phyloP scores from a whole-genome alignment of 2,888 invertebrate species.

The Alcis repandata region DNA sequence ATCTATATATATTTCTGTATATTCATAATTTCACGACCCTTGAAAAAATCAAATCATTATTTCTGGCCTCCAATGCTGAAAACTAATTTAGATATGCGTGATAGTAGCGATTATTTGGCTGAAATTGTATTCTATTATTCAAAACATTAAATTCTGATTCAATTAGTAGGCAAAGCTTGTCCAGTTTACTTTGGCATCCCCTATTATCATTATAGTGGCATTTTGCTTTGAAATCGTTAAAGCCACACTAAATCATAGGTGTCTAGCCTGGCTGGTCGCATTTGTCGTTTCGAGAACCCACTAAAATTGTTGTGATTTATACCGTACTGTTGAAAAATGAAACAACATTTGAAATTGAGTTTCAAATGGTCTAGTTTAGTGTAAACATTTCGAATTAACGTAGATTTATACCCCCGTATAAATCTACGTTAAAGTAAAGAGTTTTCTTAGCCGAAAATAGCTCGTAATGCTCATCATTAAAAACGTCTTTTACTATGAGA shows the following conservation, averaged over 20 bases:
- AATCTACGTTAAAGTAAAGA: no score
- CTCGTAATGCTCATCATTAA: no score
- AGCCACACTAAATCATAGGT: conserved; percentile 14
- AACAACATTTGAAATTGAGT: background rate
- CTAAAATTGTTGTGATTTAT: conserved; percentile 16
- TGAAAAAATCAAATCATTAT: conserved; percentile 13
- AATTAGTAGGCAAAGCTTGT: conserved; percentile 33
- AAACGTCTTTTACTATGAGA: no score
- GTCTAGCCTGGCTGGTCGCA: conserved; percentile 5
- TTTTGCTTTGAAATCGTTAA: conserved; percentile 21
- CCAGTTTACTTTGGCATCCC: conserved; percentile 30
- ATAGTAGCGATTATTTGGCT: conserved; percentile 32
- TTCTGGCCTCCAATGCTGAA: conserved; percentile 7
- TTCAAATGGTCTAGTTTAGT: background rate
- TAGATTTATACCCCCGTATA: no score
- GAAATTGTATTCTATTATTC: conserved; percentile 40
- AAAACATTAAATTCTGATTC: conserved; percentile 42
- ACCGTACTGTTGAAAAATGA: background rate
- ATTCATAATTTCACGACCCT: background rate
- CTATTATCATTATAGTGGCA: conserved; percentile 13
- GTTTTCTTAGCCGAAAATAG: no score
- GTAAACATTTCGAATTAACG: background rate
- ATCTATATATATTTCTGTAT: no score
- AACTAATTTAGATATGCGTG: conserved; percentile 28
- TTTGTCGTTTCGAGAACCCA: conserved; percentile 7